A percentile compares a stretch with the other conserved stretches of the same genome.
Conservation (phyloP, 2,113 vertebrate species). For the Nannospalax galili region DNA sequence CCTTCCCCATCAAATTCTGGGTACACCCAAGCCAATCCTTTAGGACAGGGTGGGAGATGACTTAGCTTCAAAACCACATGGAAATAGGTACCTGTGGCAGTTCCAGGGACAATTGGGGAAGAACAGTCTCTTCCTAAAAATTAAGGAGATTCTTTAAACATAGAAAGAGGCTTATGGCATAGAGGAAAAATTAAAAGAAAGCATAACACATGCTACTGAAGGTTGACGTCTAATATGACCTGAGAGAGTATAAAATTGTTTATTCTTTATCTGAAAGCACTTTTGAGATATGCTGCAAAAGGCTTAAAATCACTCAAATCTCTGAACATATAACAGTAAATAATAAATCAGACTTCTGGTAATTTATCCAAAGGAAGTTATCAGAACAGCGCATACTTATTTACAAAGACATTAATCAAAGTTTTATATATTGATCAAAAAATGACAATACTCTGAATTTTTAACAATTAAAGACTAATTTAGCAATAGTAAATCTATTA, state of each 20-base stretch:
- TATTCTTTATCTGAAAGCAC: conserved; percentile 48
- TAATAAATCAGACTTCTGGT: conserved; percentile 35
- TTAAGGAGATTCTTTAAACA: not conserved
- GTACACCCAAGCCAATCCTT: not conserved
- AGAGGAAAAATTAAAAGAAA: not conserved
- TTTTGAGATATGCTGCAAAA: not conserved
- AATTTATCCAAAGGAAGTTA: conserved; percentile 38
- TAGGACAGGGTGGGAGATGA: not conserved
- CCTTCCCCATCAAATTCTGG: not conserved
- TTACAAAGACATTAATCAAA: conserved; percentile 13
- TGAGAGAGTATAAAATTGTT: not conserved
- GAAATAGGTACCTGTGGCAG: too few species aligned
- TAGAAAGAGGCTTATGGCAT: not conserved
- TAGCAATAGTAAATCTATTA: conserved; percentile 18
- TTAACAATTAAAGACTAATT: conserved; percentile 26
- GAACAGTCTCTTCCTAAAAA: not conserved
- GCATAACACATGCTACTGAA: not conserved
- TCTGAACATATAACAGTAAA: conserved; percentile 49
- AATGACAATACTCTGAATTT: not conserved
- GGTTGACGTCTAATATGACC: not conserved
- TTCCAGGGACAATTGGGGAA: not conserved
- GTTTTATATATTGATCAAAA: not conserved
- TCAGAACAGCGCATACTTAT: conserved; percentile 23
- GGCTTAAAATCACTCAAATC: conserved; percentile 37
- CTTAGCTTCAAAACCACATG: not conserved